Base-by-base conservation (phyloP, 2,113 vertebrate species). In the Dasypus novemcinctus region DNA sequence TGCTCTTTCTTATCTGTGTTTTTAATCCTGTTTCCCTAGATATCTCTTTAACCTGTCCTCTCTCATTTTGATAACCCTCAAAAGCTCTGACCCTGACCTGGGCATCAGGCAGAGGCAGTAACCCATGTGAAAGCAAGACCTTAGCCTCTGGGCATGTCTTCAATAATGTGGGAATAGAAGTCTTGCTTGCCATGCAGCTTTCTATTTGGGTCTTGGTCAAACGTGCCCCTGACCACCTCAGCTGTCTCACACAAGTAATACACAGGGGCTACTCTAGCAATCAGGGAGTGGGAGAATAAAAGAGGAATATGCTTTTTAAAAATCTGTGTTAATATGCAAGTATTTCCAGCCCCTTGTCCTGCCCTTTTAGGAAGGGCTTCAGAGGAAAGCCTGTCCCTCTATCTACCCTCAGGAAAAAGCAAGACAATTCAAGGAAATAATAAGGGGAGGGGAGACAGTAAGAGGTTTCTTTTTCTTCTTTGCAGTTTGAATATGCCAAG, bases 361-460 rank as follows among this genome's bases (percentile, higher is more conserved):
- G 78, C 52, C 0, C 66, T 87, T 87, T 46, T 23, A 31, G 72
- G 68, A 95, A 90, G 81, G 9, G 2, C 41, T 96, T 59, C 38
- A 66, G 75, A 61, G 31, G 20, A 20, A 94, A 83, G 46, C 79
- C 54, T 57, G 63, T 52, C 29, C 57, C 27, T 91, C 38, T 92
- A 18, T 80, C 92, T 92, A 87, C 33, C 86, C 64, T 80, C 38
- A 93, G 75, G 72, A 76, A 83, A 7, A 94, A 95, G 76, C 57
- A 68, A 10, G 5, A 27, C 8, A 18, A 93, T 59, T 68, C 23
- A 69, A 43, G 38, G n/a, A 33, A 36, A 33, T 33, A 76, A 41
- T 25, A 18, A 20, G n/a, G 57, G 46, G 0, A 0, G 6, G 13
- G 11, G 27, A 15, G 33, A 83, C 38, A n/a, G 2, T 13, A 4